Evolutionary conservation across 2,797 vertebrate species (phyloP).

Genomic region (Myotis daubentonii): DNA sequence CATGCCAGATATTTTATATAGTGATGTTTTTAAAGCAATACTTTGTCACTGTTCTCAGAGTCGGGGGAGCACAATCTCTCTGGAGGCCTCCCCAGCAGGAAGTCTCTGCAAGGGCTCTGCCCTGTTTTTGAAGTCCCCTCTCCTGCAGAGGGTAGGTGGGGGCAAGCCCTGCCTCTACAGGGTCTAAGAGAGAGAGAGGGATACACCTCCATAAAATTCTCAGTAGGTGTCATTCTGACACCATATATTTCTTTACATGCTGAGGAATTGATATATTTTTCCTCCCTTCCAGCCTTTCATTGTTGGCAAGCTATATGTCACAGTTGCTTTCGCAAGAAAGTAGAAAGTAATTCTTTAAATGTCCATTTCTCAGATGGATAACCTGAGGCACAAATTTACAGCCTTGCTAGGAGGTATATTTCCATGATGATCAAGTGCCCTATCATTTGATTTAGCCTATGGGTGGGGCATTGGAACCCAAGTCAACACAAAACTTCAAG

Average conservation of each 20-base stretch:
- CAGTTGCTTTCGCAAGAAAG: neutral
- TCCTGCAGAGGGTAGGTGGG: too few species aligned
- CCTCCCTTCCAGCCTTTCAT: neutral
- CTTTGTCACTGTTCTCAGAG: neutral
- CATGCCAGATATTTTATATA: neutral
- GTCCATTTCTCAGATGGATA: neutral
- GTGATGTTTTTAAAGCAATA: neutral
- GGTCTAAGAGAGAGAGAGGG: neutral
- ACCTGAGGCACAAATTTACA: neutral
- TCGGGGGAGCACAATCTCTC: too few species aligned
- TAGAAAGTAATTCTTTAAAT: neutral
- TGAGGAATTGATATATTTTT: neutral
- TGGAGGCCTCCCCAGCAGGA: neutral
- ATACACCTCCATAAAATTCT: neutral
- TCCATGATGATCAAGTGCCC: neutral
- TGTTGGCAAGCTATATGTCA: neutral
- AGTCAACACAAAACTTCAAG: too few species aligned
- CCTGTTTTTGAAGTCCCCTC: fast-evolving
- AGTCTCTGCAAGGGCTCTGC: too few species aligned
- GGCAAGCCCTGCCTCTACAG: neutral
- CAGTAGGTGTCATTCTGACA: neutral
- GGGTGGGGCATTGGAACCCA: fast-evolving
- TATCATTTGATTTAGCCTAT: neutral
- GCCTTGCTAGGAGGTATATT: neutral
- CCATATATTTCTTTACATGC: neutral